A percentile compares a stretch with the other conserved stretches of the same genome.
These are phyloP conservation scores for Temnopleurus reevesii DNA, from an alignment of 53 echinoderm and acorn worm genomes.

Conservation along the genomic window DNA sequence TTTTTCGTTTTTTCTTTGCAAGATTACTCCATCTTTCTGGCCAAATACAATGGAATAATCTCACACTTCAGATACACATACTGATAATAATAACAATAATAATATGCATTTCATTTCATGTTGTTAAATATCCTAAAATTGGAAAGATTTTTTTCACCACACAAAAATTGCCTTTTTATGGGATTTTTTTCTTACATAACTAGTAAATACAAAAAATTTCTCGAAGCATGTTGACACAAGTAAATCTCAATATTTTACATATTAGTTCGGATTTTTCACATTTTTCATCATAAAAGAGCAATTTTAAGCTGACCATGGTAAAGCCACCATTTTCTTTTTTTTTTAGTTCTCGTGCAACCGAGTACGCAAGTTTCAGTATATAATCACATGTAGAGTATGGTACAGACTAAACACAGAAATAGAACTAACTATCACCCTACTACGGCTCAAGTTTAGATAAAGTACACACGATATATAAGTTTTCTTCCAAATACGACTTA, in stretches of 20 bases:
- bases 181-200: slow-evolving; percentile 40
- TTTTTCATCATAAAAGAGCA: background rate
- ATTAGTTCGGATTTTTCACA: slow-evolving; percentile 4
- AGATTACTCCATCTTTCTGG: slow-evolving; percentile 49
- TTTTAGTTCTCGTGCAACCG: background rate
- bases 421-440: slow-evolving; percentile 23
- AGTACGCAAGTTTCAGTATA: slow-evolving; percentile 13
- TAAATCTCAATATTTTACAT: slow-evolving; percentile 44
- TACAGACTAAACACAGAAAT: slow-evolving; percentile 26
- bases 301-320: slow-evolving; percentile 24
- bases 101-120: slow-evolving; percentile 43
- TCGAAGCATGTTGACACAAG: slow-evolving; percentile 38
- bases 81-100: slow-evolving; percentile 48
- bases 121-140: slow-evolving; percentile 57
- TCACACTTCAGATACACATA: slow-evolving; percentile 53
- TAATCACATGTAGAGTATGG: background rate
- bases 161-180: slow-evolving; percentile 56
- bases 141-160: slow-evolving; percentile 53
- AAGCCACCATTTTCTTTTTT: slow-evolving; percentile 8
- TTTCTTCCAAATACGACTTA: slow-evolving; percentile 5
- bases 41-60: slow-evolving; percentile 54
- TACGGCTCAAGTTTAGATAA: slow-evolving; percentile 23
- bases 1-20: slow-evolving; percentile 41
- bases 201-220: slow-evolving; percentile 40
- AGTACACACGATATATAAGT: slow-evolving; percentile 33